Base-by-base conservation (phyloP, 2,888 invertebrate genomes). In the Deroplatys truncata region DNA sequence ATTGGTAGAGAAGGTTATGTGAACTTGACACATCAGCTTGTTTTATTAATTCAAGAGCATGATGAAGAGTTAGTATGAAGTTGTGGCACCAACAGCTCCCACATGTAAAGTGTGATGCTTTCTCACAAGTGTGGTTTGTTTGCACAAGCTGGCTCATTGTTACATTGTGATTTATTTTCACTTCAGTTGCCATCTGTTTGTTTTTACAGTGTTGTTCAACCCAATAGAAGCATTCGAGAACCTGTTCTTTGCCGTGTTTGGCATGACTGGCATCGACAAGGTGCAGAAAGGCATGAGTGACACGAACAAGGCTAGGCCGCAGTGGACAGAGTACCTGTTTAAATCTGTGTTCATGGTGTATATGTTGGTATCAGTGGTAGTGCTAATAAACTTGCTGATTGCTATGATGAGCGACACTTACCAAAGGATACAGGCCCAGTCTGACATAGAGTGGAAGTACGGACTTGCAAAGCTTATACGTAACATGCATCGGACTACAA, bases 391-490 rank as follows among this genome's bases (percentile, higher is more conserved):
- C 95, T 97, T 99, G 94, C 97, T 99, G 94, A 99, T 99, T 96
- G 99, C 99, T 95, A 99, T 99, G 99, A 99, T 99, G 99, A 99
- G 99, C 94, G 99, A 99, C 96, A 99, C 99, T 93, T 99, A 99
- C 94, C 99, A 99, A 94, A 96, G 99, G 93, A 99, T 99, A 93
- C 98, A 99, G 96, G 99, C 99, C 82, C 99, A 99, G 96, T 99
- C 99, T 85, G 99, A 99, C 94, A 99, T 98, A 92, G 99, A 99
- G 94, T 99, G 99, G 99, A 99, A 99, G 94, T 99, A 99, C 93
- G 99, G 99, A 49, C 94, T 99, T 92, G 99, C 99, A 89, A 99
- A 99, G 94, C 95, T 99, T 93, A 99, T 99, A 93, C 95, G 99
- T 91, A 99, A 99, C 93, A 99, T 99, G 99, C 99, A 99, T 94